Percentiles rank a stretch among this genome's conserved stretches.
These are phyloP conservation scores for Teleogryllus occipitalis DNA, from an alignment of 1,140 invertebrate species.

Conservation along the genomic window DNA sequence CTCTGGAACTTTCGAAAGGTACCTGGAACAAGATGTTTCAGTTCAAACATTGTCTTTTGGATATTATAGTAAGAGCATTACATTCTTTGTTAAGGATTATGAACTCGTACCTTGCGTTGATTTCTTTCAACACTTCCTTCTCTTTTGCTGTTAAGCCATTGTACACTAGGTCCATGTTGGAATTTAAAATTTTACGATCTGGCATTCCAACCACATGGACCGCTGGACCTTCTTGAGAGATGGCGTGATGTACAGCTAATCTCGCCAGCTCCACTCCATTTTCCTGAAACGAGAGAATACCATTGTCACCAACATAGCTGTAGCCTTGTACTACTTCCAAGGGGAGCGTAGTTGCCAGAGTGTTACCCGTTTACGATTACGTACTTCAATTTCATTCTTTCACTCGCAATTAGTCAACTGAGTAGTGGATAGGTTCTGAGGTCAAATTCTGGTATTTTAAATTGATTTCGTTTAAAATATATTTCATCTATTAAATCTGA, in stretches of 20 bases:
- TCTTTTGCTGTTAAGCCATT: conserved; percentile 15
- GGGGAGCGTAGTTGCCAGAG: too few species aligned
- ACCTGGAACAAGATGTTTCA: background rate
- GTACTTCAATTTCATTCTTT: too few species aligned
- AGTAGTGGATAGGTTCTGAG: background rate
- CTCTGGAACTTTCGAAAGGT: background rate
- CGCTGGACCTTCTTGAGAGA: conserved; percentile 44
- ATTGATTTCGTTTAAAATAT: background rate
- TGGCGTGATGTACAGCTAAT: conserved; percentile 59
- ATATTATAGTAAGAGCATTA: too few species aligned
- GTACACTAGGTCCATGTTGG: conserved; percentile 9
- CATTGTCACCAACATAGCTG: too few species aligned
- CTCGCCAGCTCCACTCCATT: conserved; percentile 57
- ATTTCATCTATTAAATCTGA: background rate
- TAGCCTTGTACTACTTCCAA: too few species aligned
- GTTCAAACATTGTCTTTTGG: too few species aligned
- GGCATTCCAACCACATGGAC: conserved; percentile 32
- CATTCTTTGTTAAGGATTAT: background rate
- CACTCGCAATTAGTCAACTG: too few species aligned
- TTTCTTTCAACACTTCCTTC: background rate
- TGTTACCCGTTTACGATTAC: too few species aligned
- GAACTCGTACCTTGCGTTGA: conserved; percentile 9
- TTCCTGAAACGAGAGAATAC: conserved; percentile 35
- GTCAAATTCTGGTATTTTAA: background rate
- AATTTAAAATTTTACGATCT: background rate